These are phyloP conservation scores for Bombus affinis DNA, from an alignment of 1,140 invertebrate species.

Conservation along the genomic window DNA sequence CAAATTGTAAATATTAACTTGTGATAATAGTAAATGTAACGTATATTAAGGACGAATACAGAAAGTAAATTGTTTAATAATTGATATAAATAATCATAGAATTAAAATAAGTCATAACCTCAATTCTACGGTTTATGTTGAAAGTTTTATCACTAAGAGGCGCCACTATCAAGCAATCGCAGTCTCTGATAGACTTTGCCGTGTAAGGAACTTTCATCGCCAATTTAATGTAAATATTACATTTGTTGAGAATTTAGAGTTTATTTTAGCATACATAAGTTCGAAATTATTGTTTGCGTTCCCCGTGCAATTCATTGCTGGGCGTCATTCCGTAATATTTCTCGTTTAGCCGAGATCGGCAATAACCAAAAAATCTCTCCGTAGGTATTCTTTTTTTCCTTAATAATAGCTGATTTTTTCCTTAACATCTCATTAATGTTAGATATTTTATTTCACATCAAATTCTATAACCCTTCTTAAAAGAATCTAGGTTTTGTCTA, in stretches of 20 bases:
- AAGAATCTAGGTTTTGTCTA: neutral
- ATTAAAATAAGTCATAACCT: conserved; percentile 68
- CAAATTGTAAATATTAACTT: neutral
- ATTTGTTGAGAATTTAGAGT: conserved; percentile 63
- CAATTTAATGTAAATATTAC: conserved; percentile 77
- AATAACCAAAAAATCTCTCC: conserved; percentile 70
- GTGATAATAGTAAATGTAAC: neutral
- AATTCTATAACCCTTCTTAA: neutral
- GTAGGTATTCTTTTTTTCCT: conserved; percentile 42
- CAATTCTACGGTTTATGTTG: conserved; percentile 60
- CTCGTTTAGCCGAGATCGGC: conserved; percentile 46
- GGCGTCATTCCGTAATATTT: conserved; percentile 57
- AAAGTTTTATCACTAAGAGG: conserved; percentile 48
- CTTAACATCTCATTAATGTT: conserved; percentile 20
- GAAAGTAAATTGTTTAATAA: neutral
- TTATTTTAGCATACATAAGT: conserved; percentile 52
- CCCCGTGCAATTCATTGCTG: conserved; percentile 25
- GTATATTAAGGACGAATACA: too few species aligned
- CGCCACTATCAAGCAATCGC: conserved; percentile 59
- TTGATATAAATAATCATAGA: neutral
- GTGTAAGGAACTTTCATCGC: conserved; percentile 70
- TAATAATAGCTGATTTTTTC: conserved; percentile 44
- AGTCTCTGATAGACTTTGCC: conserved; percentile 75
- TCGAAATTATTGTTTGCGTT: conserved; percentile 37
- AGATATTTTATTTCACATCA: neutral